phyloP scores from a whole-genome alignment of 2,113 vertebrate species.

The Chamaetylas fuelleborni region DNA sequence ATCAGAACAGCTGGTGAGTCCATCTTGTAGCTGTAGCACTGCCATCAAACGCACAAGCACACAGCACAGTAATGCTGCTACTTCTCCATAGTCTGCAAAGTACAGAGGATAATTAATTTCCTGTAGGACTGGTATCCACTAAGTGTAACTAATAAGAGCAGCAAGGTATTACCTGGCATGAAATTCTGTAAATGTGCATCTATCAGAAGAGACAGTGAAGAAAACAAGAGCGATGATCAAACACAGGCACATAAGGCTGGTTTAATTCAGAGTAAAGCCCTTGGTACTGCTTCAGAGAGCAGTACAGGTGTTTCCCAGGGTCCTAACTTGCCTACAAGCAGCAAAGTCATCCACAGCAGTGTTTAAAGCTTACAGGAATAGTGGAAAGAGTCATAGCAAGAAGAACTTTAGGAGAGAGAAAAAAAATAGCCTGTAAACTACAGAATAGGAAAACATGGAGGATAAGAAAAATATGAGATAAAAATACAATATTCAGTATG shows the following conservation, averaged over 20 bases:
- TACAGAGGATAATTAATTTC: neutral
- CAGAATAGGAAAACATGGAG: neutral
- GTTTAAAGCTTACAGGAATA: neutral
- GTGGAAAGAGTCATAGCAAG: neutral
- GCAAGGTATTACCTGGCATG: neutral
- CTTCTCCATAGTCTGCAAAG: neutral
- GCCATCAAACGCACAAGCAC: neutral
- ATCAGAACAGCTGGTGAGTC: neutral
- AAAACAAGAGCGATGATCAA: accelerated
- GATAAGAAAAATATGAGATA: neutral
- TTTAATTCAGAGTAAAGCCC: neutral
- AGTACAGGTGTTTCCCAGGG: accelerated
- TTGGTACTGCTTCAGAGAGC: neutral
- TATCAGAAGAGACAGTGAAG: neutral
- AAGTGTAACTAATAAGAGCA: neutral
- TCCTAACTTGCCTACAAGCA: neutral
- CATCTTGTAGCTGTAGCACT: neutral
- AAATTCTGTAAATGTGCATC: neutral
- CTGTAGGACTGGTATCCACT: neutral
- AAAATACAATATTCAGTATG: neutral
- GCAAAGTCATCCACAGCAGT: neutral
- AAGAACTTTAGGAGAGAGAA: accelerated
- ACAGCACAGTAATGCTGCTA: neutral
- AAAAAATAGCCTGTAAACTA: neutral
- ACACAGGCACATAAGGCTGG: neutral